Evolutionary conservation across 2,888 invertebrate species (phyloP), one percentile per base, ranked within the genome.

Genomic region (Yponomeuta sedellus): DNA sequence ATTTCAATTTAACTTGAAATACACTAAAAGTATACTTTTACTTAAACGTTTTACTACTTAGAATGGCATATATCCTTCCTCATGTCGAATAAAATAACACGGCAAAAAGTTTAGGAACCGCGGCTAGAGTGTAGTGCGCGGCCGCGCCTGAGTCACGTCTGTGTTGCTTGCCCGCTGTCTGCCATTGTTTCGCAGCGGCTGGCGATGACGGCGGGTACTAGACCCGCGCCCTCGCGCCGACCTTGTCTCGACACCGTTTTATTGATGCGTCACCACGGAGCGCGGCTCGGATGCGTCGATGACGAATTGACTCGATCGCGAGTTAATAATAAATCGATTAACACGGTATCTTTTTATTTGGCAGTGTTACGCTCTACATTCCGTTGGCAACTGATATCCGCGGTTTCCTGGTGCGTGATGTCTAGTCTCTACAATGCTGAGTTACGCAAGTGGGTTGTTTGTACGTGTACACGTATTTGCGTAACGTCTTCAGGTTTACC

Each of bases 231-330:
- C 86, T 86, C 87, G 82, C 77, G 75, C 79, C 86, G 89, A 88
- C 89, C 90, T 89, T 88, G 88, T 84, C 86, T 82, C 85, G 85
- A 79, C 86, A 83, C 86, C 85, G 85, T 86, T 86, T 88, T 88
- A 85, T 86, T 85, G 82, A 83, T 86, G 87, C 87, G 88, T 88
- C 88, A 88, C 81, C 76, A 75, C 76, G 74, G 76, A 75, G 75
- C 77, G 71, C 72, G 73, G 69, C 25, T 74, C 71, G 73, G 71
- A 72, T 69, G 68, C 71, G 68, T 68, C 64, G 68, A 66, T 63
- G 40, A 67, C 70, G 71, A 64, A 67, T 66, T 12, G 59, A 25
- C 25, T 59, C 25, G 59, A 59, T 59, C 59, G 59, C 20, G 44
- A 5, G 44, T 52, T 52, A 52, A 52, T 20, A 59, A 25, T 59